phyloP scores from a whole-genome alignment of 1,140 invertebrate species.

The Macrobrachium rosenbergii region DNA sequence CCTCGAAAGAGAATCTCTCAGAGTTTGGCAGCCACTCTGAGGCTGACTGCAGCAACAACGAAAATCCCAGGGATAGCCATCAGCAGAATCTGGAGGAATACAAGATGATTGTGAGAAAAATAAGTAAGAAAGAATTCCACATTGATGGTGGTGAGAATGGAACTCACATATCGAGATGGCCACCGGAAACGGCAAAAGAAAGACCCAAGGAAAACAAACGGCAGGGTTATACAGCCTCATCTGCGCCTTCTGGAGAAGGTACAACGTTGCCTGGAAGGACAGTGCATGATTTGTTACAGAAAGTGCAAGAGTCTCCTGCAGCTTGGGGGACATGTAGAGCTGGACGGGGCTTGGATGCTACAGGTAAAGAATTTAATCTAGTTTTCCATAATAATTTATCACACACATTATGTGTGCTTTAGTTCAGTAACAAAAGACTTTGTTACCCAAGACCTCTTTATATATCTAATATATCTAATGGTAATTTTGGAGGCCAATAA shows the following conservation, averaged over 20 bases:
- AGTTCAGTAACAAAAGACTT: no score
- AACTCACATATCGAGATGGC: background rate
- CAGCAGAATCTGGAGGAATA: background rate
- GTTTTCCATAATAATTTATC: background rate
- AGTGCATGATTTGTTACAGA: conserved; percentile 33
- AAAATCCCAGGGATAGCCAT: background rate
- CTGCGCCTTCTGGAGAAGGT: background rate
- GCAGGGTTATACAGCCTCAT: background rate
- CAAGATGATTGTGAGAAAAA: background rate
- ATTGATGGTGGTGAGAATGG: background rate
- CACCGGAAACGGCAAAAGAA: background rate
- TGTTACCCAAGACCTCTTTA: no score
- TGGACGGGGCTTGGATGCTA: conserved; percentile 35
- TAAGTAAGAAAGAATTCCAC: background rate
- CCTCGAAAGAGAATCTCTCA: conserved; percentile 25
- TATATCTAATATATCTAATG: no score
- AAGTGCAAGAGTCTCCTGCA: conserved; percentile 28
- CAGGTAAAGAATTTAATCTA: conserved; percentile 27
- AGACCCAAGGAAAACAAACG: background rate
- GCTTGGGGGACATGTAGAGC: conserved; percentile 51
- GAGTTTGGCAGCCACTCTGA: background rate
- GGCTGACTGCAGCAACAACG: background rate
- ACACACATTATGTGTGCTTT: no score
- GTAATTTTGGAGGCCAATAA: no score
- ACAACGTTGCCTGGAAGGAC: background rate